Base-by-base conservation (phyloP, 2,888 invertebrate species). In the Drosophila picticornis region DNA sequence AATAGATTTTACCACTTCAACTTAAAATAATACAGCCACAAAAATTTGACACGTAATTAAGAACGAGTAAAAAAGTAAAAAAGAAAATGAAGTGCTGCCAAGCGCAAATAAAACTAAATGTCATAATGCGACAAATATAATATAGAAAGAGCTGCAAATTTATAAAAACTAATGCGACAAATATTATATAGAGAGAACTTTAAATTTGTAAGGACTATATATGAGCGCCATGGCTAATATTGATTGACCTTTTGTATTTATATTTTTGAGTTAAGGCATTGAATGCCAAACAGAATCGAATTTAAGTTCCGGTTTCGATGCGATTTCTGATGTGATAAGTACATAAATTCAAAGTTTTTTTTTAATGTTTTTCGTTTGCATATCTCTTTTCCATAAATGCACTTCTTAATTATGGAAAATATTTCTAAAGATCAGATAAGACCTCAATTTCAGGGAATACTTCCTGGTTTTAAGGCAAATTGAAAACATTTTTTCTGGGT, bases 41-140 rank as follows among this genome's bases (percentile, higher is more conserved):
- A 56, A 73, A 56, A 57, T 46, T 62, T 51, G 60, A 72, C 81
- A 81, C 83, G 81, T 72, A 77, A 60, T 62, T 51, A 22, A 53
- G 58, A 55, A 55, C 48, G 16, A 46, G 46, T 7, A 16, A 25
- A 29, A 4, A 1, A 46, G 46, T 7, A 16, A 25, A 29, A 4
- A 1, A 43, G 66, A 40, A 52, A 31, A 40, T 48, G 13, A 48
- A 68, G 25, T 46, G 56, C 60, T 50, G 38, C 43, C 55, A 61
- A 69, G 40, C 53, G 58, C 22, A 63, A 46, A 74, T 56, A 43
- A 57, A 61, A 40, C 34, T 52, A 55, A 58, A 57, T 40, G 29
- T 48, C 59, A 32, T 27, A 36, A 27, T 67, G 66, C 31, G 27
- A 38, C 25, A 61, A 13, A 4, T 46, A 9, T 25, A 10, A 43